These are phyloP conservation scores for Macrobrachium nipponense DNA, from an alignment of 1,140 invertebrate genomes.

Conservation along the genomic window DNA sequence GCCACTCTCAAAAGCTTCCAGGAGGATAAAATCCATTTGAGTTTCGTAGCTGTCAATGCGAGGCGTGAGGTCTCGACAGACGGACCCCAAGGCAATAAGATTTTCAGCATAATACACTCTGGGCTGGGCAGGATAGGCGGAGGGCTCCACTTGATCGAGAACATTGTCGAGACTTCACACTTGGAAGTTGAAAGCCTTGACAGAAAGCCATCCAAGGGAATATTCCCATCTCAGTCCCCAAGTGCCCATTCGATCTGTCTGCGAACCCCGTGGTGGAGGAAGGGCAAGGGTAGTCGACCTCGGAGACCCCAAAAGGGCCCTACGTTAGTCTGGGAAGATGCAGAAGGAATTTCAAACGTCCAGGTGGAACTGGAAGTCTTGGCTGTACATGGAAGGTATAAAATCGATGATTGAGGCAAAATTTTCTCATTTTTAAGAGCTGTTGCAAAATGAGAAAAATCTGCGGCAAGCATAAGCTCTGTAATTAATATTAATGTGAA, in stretches of 20 bases:
- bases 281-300: conserved; percentile 16
- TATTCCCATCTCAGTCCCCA: not conserved
- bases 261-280: conserved; percentile 28
- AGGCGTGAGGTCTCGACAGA: not conserved
- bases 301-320: conserved; percentile 56
- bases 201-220: not conserved
- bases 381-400: conserved; percentile 58
- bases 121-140: conserved; percentile 34
- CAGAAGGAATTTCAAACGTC: conserved; percentile 23
- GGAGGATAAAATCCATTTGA: conserved; percentile 42
- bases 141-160: conserved; percentile 24
- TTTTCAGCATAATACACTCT: not conserved
- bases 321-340: conserved; percentile 54
- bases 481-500: too few relatives aligned
- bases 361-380: conserved; percentile 51
- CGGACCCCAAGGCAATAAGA: not conserved
- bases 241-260: conserved; percentile 4
- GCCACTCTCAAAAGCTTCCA: conserved; percentile 41
- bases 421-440: not conserved
- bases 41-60: conserved; percentile 8
- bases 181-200: not conserved
- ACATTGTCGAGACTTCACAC: conserved; percentile 3
- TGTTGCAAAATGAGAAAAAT: not conserved
- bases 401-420: not conserved
- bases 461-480: too few relatives aligned